Evolutionary conservation across 2,888 invertebrate genomes (phyloP), one percentile per base, ranked within the genome.

Genomic region (Nemotelus nigrinus): DNA sequence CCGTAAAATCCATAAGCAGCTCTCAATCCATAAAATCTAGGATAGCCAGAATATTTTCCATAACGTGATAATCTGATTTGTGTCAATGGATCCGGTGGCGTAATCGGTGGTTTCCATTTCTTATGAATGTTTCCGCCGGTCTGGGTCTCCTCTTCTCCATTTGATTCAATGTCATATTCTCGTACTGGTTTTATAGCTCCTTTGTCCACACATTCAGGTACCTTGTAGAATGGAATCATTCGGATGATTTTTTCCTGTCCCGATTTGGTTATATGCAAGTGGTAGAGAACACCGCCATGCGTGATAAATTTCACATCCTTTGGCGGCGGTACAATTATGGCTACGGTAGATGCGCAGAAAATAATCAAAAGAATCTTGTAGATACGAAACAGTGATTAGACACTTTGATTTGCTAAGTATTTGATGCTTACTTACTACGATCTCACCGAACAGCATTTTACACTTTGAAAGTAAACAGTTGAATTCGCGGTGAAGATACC

Each of bases 41-140:
- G 79, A 39, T 71, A 63, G 2, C 63, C 64, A 44, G 44, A 25
- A 53, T 76, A 76, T 44, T 53, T 76, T 47, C 78, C 79, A 44
- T 74, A 78, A 44, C 74, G 79, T 43, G 79, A 78, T 41, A 77
- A 55, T 58, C 76, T 53, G 10, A 79, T 50, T 64, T 79, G 79
- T 25, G 72, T 41, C 2, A 77, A 45, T 25, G 77, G 79, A 76
- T 79, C 65, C 3, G 65, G 74, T 39, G 74, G 60, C 41, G 39
- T 55, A n/a, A 65, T 64, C 53, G 10, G 43, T 41, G 58, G 45
- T 53, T 65, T 50, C 64, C 50, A 48, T 25, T 43, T 63, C 7
- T n/a, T 43, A n/a, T 60, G 44, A 25, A 41, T 8, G 41, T 41
- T 7, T 10, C 7, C 64, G 2, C 3, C 50, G 7, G 39, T 8